A percentile compares a stretch with the other conserved stretches of the same genome.
phyloP scores from a whole-genome alignment of 2,113 vertebrate genomes.

The Eupsittula cactorum region DNA sequence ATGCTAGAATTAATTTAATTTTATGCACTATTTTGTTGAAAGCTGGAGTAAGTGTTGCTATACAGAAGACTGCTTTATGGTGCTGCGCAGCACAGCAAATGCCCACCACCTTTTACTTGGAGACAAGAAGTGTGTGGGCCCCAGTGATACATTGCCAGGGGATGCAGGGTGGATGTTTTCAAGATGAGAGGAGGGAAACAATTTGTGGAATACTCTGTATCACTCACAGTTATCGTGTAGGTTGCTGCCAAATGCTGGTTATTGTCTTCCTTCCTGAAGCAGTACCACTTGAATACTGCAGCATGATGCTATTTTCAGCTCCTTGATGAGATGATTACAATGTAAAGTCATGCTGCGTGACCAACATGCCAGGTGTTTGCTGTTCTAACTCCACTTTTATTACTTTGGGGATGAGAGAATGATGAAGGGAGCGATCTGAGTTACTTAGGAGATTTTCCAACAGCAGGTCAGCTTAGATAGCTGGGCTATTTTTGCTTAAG shows the following conservation, averaged over 20 bases:
- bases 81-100: background rate
- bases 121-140: background rate
- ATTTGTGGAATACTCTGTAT: constrained; percentile 56
- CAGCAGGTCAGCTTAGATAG: constrained; percentile 37
- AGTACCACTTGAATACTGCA: constrained; percentile 31
- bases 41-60: background rate
- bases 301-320: constrained; percentile 71
- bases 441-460: constrained; percentile 52
- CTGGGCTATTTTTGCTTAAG: constrained; percentile 19
- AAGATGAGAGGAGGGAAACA: constrained; percentile 15
- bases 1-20: constrained; percentile 1
- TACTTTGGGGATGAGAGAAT: constrained; percentile 55
- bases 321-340: constrained; percentile 71
- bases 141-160: constrained; percentile 4
- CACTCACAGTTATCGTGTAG: constrained; percentile 33
- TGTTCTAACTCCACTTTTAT: constrained; percentile 65
- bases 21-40: background rate
- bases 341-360: constrained; percentile 67
- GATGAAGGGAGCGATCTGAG: background rate
- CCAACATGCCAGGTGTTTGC: constrained; percentile 72
- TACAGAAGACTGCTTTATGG: background rate
- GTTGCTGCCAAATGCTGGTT: constrained; percentile 64
- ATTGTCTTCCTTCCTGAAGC: constrained; percentile 72
- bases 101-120: background rate
- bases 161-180: constrained; percentile 11